Evolutionary conservation across 2,113 vertebrate genomes (phyloP).

Genomic region (Coturnix japonica): DNA sequence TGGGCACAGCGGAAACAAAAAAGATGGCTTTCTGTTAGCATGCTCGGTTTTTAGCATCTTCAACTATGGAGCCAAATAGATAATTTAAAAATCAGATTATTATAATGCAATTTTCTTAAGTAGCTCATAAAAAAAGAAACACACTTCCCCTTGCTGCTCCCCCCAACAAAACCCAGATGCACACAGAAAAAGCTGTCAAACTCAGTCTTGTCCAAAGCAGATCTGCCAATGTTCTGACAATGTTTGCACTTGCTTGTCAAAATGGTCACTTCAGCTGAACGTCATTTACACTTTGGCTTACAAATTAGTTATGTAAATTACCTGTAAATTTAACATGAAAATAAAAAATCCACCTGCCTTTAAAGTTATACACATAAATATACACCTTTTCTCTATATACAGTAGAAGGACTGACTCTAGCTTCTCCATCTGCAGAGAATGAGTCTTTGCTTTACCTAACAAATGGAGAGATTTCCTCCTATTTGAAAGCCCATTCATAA

Average conservation of each 20-base stretch:
- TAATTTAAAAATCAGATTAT: not conserved
- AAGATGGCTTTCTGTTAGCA: not conserved
- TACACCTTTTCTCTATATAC: not conserved
- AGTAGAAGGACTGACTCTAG: not conserved
- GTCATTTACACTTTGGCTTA: slow-evolving; percentile 55
- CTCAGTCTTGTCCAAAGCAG: slow-evolving; percentile 50
- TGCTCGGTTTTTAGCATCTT: not conserved
- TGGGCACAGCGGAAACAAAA: not conserved
- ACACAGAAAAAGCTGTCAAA: slow-evolving; percentile 55
- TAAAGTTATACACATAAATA: not conserved
- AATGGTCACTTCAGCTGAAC: slow-evolving; percentile 64
- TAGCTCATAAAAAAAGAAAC: not conserved
- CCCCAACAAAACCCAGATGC: slow-evolving; percentile 41
- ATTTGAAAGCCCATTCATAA: not conserved
- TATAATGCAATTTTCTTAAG: not conserved
- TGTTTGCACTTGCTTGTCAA: slow-evolving; percentile 70
- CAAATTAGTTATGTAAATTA: slow-evolving; percentile 71
- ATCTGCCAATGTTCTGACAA: slow-evolving; percentile 62
- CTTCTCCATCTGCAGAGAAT: not conserved
- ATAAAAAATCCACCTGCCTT: not conserved
- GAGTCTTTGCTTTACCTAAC: not conserved
- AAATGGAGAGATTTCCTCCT: not conserved
- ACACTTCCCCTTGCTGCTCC: not conserved
- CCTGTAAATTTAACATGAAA: slow-evolving; percentile 27
- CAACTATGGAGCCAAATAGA: not conserved